These are phyloP conservation scores for Myotis yumanensis DNA, from an alignment of 2,113 vertebrate genomes.

Conservation along the genomic window DNA sequence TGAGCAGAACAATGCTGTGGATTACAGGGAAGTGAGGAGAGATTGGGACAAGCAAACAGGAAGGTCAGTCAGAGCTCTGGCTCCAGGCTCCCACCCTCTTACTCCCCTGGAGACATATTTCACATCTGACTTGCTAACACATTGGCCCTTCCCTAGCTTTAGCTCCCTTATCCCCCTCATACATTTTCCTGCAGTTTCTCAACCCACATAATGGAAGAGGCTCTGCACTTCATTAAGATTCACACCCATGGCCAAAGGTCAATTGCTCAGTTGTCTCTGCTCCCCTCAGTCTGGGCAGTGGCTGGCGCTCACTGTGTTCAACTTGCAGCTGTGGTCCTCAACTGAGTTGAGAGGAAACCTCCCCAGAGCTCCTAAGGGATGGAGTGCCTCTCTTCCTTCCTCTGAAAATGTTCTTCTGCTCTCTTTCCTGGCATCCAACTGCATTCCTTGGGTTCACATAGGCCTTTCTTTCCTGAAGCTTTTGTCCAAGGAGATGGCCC, in stretches of 20 bases:
- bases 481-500: neutral
- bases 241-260: constrained; percentile 65
- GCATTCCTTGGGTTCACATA: neutral
- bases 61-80: neutral
- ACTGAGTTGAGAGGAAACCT: neutral
- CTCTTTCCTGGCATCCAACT: neutral
- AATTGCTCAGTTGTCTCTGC: constrained; percentile 58
- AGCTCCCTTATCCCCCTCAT: neutral
- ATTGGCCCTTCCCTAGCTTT: neutral
- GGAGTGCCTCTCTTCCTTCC: neutral
- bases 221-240: constrained; percentile 65
- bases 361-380: neutral
- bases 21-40: neutral
- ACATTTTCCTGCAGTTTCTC: neutral
- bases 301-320: neutral
- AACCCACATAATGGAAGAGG: neutral
- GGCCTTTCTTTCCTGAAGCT: neutral
- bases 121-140: constrained; percentile 1
- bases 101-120: neutral
- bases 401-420: neutral
- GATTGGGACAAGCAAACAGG: neutral
- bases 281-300: neutral
- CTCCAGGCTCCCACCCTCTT: neutral
- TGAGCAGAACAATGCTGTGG: neutral
- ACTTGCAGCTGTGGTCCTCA: neutral